These are phyloP conservation scores for Glyptemys insculpta DNA, from an alignment of 2,797 vertebrate species.

Conservation along the genomic window DNA sequence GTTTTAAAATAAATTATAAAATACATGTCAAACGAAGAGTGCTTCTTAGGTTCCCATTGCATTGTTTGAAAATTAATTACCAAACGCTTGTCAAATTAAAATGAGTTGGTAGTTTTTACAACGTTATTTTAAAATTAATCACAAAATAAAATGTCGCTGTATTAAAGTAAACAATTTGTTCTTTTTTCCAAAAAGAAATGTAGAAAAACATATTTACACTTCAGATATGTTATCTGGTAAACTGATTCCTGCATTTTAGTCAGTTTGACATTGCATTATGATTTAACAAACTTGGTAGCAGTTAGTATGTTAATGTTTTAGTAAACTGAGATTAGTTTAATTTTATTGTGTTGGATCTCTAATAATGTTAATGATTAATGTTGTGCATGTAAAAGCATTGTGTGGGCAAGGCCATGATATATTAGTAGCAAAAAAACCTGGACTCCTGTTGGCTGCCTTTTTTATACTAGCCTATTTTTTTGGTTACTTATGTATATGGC, in stretches of 20 bases:
- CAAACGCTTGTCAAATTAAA: constrained; percentile 87
- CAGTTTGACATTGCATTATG: constrained; percentile 53
- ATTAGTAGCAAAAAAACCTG: constrained; percentile 44
- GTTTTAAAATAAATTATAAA: constrained; percentile 94
- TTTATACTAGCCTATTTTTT: not conserved
- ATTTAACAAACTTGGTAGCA: constrained; percentile 71
- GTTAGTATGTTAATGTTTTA: constrained; percentile 74
- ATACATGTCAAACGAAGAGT: constrained; percentile 88
- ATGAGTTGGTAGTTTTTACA: constrained; percentile 84
- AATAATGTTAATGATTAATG: constrained; percentile 77
- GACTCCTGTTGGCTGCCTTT: not conserved
- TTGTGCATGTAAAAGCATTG: constrained; percentile 42
- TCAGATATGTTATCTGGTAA: constrained; percentile 61
- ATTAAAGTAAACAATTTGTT: constrained; percentile 75
- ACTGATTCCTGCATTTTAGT: constrained; percentile 56
- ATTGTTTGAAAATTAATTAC: constrained; percentile 89
- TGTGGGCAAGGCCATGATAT: constrained; percentile 61
- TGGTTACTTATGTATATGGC: not conserved
- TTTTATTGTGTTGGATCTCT: constrained; percentile 71
- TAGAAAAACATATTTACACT: constrained; percentile 69
- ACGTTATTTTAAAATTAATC: constrained; percentile 85
- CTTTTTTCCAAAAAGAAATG: constrained; percentile 56
- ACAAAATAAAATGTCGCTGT: constrained; percentile 83
- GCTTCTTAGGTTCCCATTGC: constrained; percentile 83
- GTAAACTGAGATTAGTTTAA: constrained; percentile 81